Conservation (phyloP, 1,140 invertebrate genomes). For the Drosophila lacertosa region DNA sequence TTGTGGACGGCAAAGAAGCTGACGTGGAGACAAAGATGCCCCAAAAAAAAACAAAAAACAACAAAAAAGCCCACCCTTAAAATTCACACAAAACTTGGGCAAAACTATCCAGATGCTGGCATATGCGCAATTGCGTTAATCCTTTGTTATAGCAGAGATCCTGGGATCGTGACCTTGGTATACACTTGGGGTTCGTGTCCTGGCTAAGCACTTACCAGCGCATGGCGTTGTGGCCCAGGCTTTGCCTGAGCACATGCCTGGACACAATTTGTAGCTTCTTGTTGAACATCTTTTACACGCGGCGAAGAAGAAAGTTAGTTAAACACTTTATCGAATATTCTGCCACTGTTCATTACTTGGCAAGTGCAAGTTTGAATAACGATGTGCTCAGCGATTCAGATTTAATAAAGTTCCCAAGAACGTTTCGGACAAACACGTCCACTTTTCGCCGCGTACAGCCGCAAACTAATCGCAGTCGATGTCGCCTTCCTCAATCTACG, state of each 20-base stretch:
- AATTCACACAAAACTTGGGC: background rate
- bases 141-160: background rate
- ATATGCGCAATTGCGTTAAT: background rate
- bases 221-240: constrained; percentile 5
- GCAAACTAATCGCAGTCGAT: constrained; percentile 26
- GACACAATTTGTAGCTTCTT: constrained; percentile 52
- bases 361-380: background rate
- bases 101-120: background rate
- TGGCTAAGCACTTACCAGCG: constrained; percentile 52
- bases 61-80: background rate
- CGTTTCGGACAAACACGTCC: constrained; percentile 32
- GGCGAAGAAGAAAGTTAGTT: constrained; percentile 23
- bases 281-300: constrained; percentile 45
- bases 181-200: constrained; percentile 2
- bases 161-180: background rate
- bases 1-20: background rate
- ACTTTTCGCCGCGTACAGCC: constrained; percentile 28
- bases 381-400: background rate
- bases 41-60: background rate
- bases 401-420: background rate
- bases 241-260: constrained; percentile 35
- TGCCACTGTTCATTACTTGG: constrained; percentile 12
- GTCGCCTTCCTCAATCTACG: background rate
- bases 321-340: constrained; percentile 6
- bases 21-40: constrained; percentile 1